These are phyloP conservation scores for Drosophila burlai DNA, from an alignment of 1,140 invertebrate species.

Conservation along the genomic window DNA sequence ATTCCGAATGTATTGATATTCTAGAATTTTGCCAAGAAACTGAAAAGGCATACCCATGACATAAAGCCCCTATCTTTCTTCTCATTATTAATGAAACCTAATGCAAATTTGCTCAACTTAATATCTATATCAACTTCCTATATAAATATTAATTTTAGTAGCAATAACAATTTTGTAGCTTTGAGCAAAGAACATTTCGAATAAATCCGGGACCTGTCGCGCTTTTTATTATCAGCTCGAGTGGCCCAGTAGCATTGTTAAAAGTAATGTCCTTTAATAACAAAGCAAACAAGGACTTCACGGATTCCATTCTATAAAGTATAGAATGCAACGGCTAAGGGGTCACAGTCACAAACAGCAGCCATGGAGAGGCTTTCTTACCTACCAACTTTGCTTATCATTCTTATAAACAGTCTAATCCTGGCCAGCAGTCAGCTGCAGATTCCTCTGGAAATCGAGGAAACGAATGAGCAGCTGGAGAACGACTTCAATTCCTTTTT, in stretches of 20 bases:
- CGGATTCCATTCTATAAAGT: neutral
- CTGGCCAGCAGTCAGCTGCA: neutral
- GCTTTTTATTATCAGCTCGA: slow-evolving; percentile 87
- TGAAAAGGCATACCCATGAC: too few species aligned
- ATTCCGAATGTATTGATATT: too few species aligned
- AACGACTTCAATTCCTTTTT: neutral
- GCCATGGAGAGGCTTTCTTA: neutral
- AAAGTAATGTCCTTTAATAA: slow-evolving; percentile 3
- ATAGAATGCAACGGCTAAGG: neutral
- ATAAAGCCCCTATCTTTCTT: too few species aligned
- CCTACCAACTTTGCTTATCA: neutral
- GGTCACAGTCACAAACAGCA: neutral
- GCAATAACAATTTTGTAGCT: too few species aligned
- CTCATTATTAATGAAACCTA: too few species aligned
- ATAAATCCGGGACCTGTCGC: neutral
- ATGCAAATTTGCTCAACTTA: neutral
- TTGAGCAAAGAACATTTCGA: neutral
- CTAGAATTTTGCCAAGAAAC: too few species aligned
- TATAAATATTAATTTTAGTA: neutral
- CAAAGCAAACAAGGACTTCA: neutral
- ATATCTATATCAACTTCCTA: too few species aligned
- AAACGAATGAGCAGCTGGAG: neutral
- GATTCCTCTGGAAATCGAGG: neutral
- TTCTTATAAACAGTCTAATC: neutral
- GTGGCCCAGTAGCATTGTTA: slow-evolving; percentile 63